phyloP scores from a whole-genome alignment of 2,113 vertebrate genomes.

The Tetrax tetrax region DNA sequence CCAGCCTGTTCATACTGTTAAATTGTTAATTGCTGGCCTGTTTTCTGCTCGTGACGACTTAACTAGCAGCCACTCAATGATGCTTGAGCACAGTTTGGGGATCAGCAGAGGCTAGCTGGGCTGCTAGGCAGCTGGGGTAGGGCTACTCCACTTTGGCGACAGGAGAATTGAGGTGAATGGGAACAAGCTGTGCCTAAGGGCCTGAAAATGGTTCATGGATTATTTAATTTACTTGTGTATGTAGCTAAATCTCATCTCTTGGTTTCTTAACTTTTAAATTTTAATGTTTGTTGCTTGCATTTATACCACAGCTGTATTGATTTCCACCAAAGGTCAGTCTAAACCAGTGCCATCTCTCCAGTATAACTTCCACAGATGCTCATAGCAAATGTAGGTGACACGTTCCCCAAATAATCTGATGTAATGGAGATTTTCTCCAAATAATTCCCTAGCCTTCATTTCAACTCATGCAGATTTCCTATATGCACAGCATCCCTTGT shows the following conservation, averaged over 20 bases:
- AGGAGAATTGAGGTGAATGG: neutral
- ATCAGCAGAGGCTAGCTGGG: neutral
- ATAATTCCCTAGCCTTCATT: neutral
- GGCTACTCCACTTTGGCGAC: neutral
- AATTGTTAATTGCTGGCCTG: neutral
- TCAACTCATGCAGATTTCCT: neutral
- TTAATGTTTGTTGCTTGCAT: neutral
- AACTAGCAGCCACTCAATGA: neutral
- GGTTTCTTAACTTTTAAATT: neutral
- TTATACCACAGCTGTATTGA: neutral
- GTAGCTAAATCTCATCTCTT: neutral
- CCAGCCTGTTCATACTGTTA: neutral
- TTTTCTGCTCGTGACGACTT: neutral
- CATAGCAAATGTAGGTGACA: neutral
- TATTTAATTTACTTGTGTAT: neutral
- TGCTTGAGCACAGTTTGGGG: neutral
- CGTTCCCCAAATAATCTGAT: neutral
- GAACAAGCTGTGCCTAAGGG: neutral
- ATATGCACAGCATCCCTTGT: neutral
- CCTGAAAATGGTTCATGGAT: neutral
- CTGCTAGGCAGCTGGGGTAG: fast-evolving
- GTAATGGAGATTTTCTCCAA: neutral
- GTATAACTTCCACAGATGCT: neutral
- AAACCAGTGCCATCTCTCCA: neutral
- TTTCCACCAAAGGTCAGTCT: neutral